Evolutionary conservation across 1,140 invertebrate species (phyloP).

Genomic region (Sycophila sp.): DNA sequence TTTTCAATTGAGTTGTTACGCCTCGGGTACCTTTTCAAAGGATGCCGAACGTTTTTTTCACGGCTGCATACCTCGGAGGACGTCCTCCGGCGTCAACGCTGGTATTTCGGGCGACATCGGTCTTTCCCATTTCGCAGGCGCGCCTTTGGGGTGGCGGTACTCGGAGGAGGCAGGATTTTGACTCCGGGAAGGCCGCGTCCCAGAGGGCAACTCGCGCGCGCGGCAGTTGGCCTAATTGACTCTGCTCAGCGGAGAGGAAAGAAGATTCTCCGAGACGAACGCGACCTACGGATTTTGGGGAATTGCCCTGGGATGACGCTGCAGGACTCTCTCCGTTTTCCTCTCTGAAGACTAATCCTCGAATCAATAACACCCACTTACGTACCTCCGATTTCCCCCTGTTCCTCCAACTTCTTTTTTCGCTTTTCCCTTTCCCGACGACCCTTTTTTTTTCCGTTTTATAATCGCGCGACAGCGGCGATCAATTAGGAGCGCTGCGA

Average conservation of each 20-base stretch:
- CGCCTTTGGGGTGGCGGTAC: too few relatives aligned
- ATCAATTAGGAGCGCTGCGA: constrained; percentile 27
- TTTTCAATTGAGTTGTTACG: too few relatives aligned
- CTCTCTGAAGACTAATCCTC: background rate
- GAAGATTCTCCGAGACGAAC: constrained; percentile 46
- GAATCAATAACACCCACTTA: constrained; percentile 56
- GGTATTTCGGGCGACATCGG: too few relatives aligned
- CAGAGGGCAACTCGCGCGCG: background rate
- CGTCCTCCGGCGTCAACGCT: too few relatives aligned
- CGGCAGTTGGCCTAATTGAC: constrained; percentile 33
- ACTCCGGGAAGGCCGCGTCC: constrained; percentile 12
- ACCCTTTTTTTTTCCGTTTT: too few relatives aligned
- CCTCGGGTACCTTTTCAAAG: too few relatives aligned
- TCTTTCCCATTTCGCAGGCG: too few relatives aligned
- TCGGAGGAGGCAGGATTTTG: constrained; percentile 10
- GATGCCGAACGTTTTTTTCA: too few relatives aligned
- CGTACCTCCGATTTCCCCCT: constrained; percentile 1
- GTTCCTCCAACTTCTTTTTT: background rate
- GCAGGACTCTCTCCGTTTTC: constrained; percentile 46
- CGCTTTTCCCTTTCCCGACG: background rate
- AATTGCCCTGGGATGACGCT: constrained; percentile 57
- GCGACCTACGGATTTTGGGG: constrained; percentile 49
- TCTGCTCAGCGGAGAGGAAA: constrained; percentile 43
- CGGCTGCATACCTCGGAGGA: too few relatives aligned
- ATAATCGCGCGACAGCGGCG: constrained; percentile 11